Conservation (phyloP, 2,797 vertebrate genomes). For the Myiotriccus ornatus region DNA sequence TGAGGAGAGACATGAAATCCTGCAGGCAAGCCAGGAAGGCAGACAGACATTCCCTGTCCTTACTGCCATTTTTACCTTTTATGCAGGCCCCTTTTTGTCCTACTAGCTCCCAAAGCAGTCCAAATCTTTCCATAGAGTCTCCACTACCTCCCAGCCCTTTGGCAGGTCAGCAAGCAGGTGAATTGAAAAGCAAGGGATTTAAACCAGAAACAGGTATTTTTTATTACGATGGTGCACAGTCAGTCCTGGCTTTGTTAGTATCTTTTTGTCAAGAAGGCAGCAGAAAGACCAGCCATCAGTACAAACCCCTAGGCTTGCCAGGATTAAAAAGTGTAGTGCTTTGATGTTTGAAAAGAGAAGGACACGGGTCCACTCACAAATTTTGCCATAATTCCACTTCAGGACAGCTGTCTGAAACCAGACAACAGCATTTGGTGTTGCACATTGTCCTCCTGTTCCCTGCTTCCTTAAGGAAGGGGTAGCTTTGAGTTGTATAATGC, state of each 20-base stretch:
- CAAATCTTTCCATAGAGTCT: not conserved
- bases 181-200: not conserved
- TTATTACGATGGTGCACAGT: not conserved
- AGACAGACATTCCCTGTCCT: not conserved
- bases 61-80: not conserved
- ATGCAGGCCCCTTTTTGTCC: not conserved
- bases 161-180: not conserved
- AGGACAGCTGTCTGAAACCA: not conserved
- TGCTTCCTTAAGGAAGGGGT: not conserved
- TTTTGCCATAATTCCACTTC: not conserved
- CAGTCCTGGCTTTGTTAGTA: not conserved
- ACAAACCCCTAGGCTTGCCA: not conserved
- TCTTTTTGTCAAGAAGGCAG: not conserved
- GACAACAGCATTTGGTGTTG: not conserved
- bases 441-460: not conserved
- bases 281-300: rapidly evolving
- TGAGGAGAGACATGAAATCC: not conserved
- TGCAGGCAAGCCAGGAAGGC: not conserved
- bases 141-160: not conserved
- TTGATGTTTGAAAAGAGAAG: not conserved
- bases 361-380: not conserved
- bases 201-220: not conserved
- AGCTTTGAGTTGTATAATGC: not conserved
- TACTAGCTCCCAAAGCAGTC: not conserved
- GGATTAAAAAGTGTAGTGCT: not conserved